Evolutionary conservation across 2,113 vertebrate species (phyloP).

Genomic region (Hypocryptadius cinnamomeus): DNA sequence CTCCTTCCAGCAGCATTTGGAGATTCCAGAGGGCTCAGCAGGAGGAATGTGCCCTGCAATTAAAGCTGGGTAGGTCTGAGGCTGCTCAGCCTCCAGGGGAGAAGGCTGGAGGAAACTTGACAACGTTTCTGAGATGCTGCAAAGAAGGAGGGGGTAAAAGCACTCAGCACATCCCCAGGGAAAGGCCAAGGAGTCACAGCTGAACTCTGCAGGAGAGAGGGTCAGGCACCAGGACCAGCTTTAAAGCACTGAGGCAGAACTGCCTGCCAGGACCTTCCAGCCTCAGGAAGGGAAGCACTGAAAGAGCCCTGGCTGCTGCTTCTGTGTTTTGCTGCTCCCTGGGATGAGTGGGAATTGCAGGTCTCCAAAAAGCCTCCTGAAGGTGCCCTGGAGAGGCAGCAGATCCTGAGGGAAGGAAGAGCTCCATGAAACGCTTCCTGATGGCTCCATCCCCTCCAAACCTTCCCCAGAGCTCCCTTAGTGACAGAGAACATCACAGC

Average conservation of each 20-base stretch:
- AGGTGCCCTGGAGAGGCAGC: background rate
- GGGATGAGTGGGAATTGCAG: background rate
- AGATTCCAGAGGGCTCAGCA: background rate
- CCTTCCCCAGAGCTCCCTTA: background rate
- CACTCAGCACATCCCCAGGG: background rate
- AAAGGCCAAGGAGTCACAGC: background rate
- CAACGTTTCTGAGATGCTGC: background rate
- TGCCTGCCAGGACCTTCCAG: background rate
- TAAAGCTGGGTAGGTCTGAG: background rate
- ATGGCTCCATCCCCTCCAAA: background rate
- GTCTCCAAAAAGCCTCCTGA: background rate
- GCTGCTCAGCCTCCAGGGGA: background rate
- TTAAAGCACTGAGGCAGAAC: background rate
- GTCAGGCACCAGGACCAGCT: background rate
- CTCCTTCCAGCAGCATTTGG: background rate
- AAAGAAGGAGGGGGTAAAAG: background rate
- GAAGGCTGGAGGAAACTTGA: background rate
- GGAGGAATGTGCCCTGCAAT: background rate
- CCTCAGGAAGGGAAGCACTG: background rate
- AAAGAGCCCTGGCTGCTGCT: background rate
- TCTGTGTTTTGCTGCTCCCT: background rate
- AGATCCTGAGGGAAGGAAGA: background rate
- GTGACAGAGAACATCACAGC: constrained; percentile 16
- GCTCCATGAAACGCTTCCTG: background rate
- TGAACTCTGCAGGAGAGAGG: background rate